Evolutionary conservation across 2,888 invertebrate species (phyloP).

Genomic region (Eupithecia inturbata): DNA sequence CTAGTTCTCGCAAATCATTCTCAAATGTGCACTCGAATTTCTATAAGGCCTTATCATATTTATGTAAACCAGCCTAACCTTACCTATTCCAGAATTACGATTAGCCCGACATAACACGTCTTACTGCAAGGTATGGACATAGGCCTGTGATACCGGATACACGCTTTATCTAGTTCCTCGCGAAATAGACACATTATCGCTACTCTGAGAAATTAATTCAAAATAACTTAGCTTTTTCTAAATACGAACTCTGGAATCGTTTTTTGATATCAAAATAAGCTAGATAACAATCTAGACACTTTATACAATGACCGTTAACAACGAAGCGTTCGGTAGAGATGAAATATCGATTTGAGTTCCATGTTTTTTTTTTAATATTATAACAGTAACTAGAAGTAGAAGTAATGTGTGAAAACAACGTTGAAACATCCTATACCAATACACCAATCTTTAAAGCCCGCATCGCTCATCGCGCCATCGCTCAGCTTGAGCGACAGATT

Average conservation of each 20-base stretch:
- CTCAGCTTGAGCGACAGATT: slow-evolving; percentile 5
- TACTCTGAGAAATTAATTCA: neutral
- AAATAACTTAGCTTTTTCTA: neutral
- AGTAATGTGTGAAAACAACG: slow-evolving; percentile 2
- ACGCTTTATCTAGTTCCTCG: neutral
- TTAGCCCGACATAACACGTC: neutral
- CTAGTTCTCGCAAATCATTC: neutral
- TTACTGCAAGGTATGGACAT: neutral
- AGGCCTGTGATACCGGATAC: neutral
- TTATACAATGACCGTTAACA: no score
- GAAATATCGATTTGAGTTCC: neutral
- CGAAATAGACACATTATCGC: neutral
- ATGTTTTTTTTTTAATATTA: neutral
- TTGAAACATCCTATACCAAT: slow-evolving; percentile 8
- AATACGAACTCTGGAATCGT: no score
- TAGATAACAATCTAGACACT: no score
- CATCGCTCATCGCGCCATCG: slow-evolving; percentile 8
- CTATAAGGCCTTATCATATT: neutral
- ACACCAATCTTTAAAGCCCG: slow-evolving; percentile 5
- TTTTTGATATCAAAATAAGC: no score
- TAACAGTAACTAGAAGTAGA: neutral
- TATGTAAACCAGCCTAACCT: neutral
- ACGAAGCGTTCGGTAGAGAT: neutral
- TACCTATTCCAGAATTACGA: neutral
- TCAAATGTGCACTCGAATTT: neutral